A percentile compares a stretch with the other conserved stretches of the same genome.
These are phyloP conservation scores for Dinoponera quadriceps DNA, from an alignment of 1,140 invertebrate species.

Conservation along the genomic window DNA sequence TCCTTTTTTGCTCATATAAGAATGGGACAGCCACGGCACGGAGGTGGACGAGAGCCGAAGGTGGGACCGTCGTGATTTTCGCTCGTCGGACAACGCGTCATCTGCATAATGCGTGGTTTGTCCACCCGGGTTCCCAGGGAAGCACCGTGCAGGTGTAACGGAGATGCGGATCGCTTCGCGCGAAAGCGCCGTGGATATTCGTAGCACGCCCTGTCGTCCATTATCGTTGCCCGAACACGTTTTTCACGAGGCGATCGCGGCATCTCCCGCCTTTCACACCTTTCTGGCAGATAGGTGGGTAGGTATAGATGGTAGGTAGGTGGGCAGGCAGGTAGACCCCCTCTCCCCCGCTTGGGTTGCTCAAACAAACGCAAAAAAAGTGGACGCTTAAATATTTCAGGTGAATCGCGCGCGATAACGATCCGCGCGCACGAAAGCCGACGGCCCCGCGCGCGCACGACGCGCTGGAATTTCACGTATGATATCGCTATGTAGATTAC, in stretches of 20 bases:
- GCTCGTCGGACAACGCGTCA: slow-evolving; percentile 58
- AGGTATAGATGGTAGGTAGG: no score
- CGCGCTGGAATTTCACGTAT: slow-evolving; percentile 16
- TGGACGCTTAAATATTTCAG: slow-evolving; percentile 16
- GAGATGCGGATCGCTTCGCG: slow-evolving; percentile 52
- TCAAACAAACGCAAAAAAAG: slow-evolving; percentile 34
- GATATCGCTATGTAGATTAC: slow-evolving; percentile 1
- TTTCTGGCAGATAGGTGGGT: neutral
- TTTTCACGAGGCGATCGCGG: slow-evolving; percentile 56
- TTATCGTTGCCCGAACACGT: slow-evolving; percentile 70
- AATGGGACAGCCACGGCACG: neutral
- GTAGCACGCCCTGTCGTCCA: slow-evolving; percentile 62
- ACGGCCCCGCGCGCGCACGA: neutral
- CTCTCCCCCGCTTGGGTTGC: slow-evolving; percentile 21
- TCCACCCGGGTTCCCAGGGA: slow-evolving; percentile 57
- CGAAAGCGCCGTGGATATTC: slow-evolving; percentile 65
- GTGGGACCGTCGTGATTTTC: slow-evolving; percentile 53
- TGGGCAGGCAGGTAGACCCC: neutral
- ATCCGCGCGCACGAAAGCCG: neutral
- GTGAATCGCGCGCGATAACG: slow-evolving; percentile 30
- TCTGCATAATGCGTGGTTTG: slow-evolving; percentile 72
- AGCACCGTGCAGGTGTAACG: slow-evolving; percentile 47
- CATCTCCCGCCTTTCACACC: slow-evolving; percentile 43
- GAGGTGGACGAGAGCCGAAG: slow-evolving; percentile 1
- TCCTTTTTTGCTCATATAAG: neutral